Evolutionary conservation across 2,113 vertebrate genomes (phyloP).

Genomic region (Urocynchramus pylzowi): DNA sequence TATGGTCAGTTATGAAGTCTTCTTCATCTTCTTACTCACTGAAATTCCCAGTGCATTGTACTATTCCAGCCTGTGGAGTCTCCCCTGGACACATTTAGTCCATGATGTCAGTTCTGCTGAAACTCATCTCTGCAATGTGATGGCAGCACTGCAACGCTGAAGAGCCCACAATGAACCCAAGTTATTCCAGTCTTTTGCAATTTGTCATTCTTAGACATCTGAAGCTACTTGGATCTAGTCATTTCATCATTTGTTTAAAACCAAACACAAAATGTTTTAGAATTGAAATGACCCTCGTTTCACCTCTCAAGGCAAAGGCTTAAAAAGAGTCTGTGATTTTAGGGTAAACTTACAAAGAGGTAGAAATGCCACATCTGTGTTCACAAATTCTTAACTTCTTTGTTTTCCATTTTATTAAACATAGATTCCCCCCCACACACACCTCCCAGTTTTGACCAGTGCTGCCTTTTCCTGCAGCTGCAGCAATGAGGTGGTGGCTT

Average conservation of each 20-base stretch:
- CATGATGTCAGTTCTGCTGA: not conserved
- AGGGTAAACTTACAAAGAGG: not conserved
- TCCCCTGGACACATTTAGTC: not conserved
- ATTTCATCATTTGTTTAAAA: not conserved
- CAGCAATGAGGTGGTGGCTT: not conserved
- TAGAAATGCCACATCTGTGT: not conserved
- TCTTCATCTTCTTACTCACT: not conserved
- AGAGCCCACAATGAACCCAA: not conserved
- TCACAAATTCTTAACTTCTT: not conserved
- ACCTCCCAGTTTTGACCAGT: not conserved
- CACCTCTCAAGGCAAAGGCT: not conserved
- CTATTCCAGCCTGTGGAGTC: rapidly evolving
- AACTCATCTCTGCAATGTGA: not conserved
- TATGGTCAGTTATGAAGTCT: not conserved
- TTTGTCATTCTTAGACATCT: not conserved
- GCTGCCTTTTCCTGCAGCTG: not conserved
- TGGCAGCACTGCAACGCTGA: not conserved
- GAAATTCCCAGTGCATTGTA: not conserved
- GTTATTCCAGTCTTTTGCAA: not conserved
- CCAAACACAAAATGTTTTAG: not conserved
- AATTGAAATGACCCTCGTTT: not conserved
- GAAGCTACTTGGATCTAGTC: not conserved
- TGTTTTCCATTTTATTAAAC: not conserved
- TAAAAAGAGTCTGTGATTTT: not conserved
- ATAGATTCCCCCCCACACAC: no score